phyloP scores from a whole-genome alignment of 2,113 vertebrate species.

The Brachionichthys hirsutus region DNA sequence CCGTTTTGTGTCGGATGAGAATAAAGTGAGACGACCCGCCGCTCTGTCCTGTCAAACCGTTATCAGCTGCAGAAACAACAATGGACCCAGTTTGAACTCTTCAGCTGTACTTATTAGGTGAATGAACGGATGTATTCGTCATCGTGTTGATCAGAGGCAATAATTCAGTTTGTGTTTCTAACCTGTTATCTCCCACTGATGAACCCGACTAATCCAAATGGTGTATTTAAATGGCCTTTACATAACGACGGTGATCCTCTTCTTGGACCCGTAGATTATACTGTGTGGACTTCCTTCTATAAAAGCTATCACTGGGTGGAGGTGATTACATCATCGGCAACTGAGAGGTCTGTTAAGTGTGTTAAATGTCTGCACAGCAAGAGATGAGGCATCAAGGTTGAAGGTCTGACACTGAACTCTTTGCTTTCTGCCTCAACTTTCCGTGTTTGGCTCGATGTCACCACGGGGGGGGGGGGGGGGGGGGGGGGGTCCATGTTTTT shows the following conservation, averaged over 20 bases:
- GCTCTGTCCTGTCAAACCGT: too few species aligned
- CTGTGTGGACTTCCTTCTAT: slow-evolving; percentile 20
- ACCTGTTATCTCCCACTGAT: not conserved
- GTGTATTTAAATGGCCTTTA: slow-evolving; percentile 12
- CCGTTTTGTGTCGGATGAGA: too few species aligned
- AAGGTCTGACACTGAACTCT: slow-evolving; percentile 23
- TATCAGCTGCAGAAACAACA: too few species aligned
- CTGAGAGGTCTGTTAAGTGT: slow-evolving; percentile 27
- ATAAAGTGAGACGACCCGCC: too few species aligned
- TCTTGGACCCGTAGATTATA: slow-evolving; percentile 33
- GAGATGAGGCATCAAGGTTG: slow-evolving; percentile 22
- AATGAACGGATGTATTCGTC: too few species aligned
- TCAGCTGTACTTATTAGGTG: too few species aligned
- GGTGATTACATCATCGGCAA: slow-evolving; percentile 40
- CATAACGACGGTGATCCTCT: slow-evolving; percentile 20
- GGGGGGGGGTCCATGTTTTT: not conserved
- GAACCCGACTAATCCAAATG: not conserved
- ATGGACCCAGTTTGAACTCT: too few species aligned
- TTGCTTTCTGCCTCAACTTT: slow-evolving; percentile 3
- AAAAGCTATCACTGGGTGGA: slow-evolving; percentile 8
- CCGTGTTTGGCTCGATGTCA: not conserved
- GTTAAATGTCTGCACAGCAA: slow-evolving; percentile 7
- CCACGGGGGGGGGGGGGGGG: too few species aligned
- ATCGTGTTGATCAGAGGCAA: not conserved
- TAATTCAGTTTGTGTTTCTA: not conserved